phyloP scores from a whole-genome alignment of 2,888 invertebrate species.

The Leptinotarsa haldemani region DNA sequence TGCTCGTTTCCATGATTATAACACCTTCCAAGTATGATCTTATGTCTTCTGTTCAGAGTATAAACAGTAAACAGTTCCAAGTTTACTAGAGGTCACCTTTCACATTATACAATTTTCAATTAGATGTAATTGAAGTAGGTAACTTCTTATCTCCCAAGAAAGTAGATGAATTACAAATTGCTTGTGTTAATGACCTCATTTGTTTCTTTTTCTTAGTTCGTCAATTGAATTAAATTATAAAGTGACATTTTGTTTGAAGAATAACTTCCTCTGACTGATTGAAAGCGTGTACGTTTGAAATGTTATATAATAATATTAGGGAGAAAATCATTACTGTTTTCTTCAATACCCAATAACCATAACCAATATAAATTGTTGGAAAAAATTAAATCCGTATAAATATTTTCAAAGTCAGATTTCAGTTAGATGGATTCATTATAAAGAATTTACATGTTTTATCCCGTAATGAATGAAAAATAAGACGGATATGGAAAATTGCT shows the following conservation, averaged over 20 bases:
- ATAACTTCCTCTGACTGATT: too few species aligned
- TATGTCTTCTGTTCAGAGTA: background rate
- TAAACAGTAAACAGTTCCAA: background rate
- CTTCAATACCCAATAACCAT: too few species aligned
- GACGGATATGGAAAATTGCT: background rate
- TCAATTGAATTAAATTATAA: background rate
- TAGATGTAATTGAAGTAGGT: background rate
- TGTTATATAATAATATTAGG: too few species aligned
- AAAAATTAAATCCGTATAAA: too few species aligned
- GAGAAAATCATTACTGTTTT: too few species aligned
- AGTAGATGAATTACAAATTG: background rate
- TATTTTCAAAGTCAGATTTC: too few species aligned
- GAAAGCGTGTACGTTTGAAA: too few species aligned
- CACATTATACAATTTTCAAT: conserved; percentile 33
- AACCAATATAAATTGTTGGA: too few species aligned
- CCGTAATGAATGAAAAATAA: background rate
- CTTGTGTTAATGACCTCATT: background rate
- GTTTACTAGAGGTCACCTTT: conserved; percentile 40
- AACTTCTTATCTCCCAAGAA: background rate
- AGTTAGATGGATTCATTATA: too few species aligned
- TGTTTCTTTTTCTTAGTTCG: background rate
- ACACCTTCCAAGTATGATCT: background rate
- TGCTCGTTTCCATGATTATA: background rate
- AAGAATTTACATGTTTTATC: too few species aligned
- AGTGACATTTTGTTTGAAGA: too few species aligned